Percentiles rank a stretch among this genome's conserved stretches.
phyloP scores from a whole-genome alignment of 2,797 vertebrate genomes.

The Hypotaenidia philippensis region DNA sequence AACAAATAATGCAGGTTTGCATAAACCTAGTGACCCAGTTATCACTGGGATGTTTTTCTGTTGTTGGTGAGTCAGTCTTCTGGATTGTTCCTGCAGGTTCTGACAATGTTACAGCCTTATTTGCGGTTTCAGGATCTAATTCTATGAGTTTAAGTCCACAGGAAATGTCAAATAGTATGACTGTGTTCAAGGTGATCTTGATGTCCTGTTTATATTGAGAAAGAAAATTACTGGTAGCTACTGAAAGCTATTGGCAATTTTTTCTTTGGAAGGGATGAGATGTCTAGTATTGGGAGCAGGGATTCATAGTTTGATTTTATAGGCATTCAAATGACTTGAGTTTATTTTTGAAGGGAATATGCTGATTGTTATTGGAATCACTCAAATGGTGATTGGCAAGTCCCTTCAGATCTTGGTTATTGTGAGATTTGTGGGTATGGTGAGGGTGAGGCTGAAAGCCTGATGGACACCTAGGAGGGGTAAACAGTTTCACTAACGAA shows the following conservation, averaged over 20 bases:
- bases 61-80: neutral
- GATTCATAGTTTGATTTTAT: neutral
- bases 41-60: neutral
- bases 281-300: neutral
- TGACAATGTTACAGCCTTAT: neutral
- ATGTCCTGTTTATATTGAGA: neutral
- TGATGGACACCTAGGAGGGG: neutral
- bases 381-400: neutral
- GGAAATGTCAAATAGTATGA: neutral
- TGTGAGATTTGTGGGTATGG: neutral
- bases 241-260: neutral
- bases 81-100: neutral
- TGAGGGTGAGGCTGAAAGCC: neutral
- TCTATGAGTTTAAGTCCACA: neutral
- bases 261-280: neutral
- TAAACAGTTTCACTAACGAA: neutral
- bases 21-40: fast-evolving
- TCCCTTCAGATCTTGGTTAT: neutral
- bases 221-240: neutral
- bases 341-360: neutral
- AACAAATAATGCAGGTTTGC: neutral
- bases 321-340: neutral
- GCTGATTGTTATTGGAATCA: neutral
- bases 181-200: neutral
- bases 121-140: neutral